Conservation (phyloP, 2,113 vertebrate species). For the Cathartes aura region DNA sequence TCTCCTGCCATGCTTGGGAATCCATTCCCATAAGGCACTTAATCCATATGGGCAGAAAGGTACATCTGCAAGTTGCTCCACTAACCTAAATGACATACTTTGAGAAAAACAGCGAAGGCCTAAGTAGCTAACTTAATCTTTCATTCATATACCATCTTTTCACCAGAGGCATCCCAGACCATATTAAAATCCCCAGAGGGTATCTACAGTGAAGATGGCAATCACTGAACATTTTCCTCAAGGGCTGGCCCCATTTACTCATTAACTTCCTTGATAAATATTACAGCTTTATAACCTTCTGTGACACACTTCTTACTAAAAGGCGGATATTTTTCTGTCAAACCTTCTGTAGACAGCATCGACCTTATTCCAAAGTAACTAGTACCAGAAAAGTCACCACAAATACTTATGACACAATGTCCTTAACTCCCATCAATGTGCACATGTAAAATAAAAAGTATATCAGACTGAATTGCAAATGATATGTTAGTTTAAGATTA, state of each 20-base stretch:
- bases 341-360: not conserved
- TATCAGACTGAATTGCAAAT: not conserved
- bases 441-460: not conserved
- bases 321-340: not conserved
- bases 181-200: not conserved
- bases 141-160: not conserved
- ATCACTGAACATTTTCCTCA: not conserved
- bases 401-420: not conserved
- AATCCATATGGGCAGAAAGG: not conserved
- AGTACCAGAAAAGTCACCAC: not conserved
- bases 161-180: not conserved
- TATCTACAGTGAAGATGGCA: not conserved
- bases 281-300: not conserved
- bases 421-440: not conserved
- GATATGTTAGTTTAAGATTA: accelerated
- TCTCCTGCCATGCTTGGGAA: not conserved
- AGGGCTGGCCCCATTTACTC: not conserved
- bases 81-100: not conserved
- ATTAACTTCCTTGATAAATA: conserved; percentile 14
- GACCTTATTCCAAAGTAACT: not conserved
- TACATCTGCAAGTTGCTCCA: not conserved
- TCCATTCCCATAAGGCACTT: not conserved
- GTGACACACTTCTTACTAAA: not conserved
- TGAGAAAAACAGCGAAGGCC: not conserved
- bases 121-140: not conserved